These are phyloP conservation scores for Drosophila bocqueti DNA, from an alignment of 1,140 invertebrate genomes.

Conservation along the genomic window DNA sequence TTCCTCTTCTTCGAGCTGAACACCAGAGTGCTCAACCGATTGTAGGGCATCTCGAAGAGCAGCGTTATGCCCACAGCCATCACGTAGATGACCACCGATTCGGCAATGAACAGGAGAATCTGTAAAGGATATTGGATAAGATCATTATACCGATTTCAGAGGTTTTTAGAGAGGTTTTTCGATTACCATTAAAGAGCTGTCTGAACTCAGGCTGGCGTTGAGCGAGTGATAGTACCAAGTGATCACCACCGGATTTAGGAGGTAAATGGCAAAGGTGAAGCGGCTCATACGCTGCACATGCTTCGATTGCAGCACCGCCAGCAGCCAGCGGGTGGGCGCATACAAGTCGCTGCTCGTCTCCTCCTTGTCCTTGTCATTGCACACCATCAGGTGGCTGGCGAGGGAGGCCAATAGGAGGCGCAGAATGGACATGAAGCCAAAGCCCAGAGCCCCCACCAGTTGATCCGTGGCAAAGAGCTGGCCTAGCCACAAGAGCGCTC, in stretches of 20 bases:
- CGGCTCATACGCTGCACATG: slow-evolving; percentile 32
- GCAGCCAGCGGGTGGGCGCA: slow-evolving; percentile 17
- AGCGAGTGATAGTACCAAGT: slow-evolving; percentile 32
- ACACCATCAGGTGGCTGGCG: slow-evolving; percentile 30
- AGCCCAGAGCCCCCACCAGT: background rate
- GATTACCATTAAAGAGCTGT: slow-evolving; percentile 23
- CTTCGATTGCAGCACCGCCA: slow-evolving; percentile 23
- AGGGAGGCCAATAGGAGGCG: background rate
- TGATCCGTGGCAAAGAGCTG: background rate
- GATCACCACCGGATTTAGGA: slow-evolving; percentile 53
- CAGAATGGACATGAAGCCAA: background rate
- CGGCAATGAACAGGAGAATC: slow-evolving; percentile 24
- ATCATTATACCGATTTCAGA: too few relatives aligned
- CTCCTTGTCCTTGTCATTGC: slow-evolving; percentile 1
- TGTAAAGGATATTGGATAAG: slow-evolving; percentile 4
- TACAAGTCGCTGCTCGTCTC: background rate
- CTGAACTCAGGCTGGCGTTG: slow-evolving; percentile 13
- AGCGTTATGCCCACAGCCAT: slow-evolving; percentile 34
- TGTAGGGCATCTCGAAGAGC: slow-evolving; percentile 53
- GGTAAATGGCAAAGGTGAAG: slow-evolving; percentile 54
- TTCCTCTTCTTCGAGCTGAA: background rate
- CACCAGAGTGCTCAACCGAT: slow-evolving; percentile 30
- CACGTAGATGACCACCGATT: slow-evolving; percentile 14
- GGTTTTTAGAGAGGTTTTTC: too few relatives aligned
- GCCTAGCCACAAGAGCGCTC: background rate